These are phyloP conservation scores for Speoplatyrhinus poulsoni DNA, from an alignment of 2,113 vertebrate genomes.

Conservation along the genomic window DNA sequence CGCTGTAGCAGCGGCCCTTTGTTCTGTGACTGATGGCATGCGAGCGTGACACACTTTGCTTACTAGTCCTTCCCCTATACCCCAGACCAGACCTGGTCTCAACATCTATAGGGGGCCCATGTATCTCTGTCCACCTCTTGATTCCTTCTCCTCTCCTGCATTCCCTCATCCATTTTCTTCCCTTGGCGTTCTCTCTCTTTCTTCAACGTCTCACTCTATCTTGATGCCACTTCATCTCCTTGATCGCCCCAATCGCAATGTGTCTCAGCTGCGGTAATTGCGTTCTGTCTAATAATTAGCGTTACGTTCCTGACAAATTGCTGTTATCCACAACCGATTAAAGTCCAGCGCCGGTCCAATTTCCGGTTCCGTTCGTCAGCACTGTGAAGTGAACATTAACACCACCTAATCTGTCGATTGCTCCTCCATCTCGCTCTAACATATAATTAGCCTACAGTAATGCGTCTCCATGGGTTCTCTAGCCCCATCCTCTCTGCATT, in stretches of 20 bases:
- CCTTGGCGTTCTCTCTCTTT: not conserved
- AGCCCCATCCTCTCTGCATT: not conserved
- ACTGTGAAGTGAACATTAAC: not conserved
- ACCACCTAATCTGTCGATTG: not conserved
- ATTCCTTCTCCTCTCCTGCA: not conserved
- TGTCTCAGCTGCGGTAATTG: slow-evolving; percentile 43
- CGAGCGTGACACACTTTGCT: slow-evolving; percentile 43
- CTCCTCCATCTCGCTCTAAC: not conserved
- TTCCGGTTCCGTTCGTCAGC: not conserved
- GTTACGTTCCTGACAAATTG: slow-evolving; percentile 27
- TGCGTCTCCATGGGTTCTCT: not conserved
- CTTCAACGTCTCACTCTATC: slow-evolving; percentile 3
- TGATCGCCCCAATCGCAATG: slow-evolving; percentile 17
- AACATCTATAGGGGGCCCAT: slow-evolving; percentile 28
- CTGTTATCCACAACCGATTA: slow-evolving; percentile 31
- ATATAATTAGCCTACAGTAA: not conserved
- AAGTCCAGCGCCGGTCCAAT: slow-evolving; percentile 13
- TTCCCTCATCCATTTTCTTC: not conserved
- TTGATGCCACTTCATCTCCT: not conserved
- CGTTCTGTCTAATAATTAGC: slow-evolving; percentile 45
- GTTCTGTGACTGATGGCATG: slow-evolving; percentile 57
- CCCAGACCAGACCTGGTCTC: slow-evolving; percentile 27
- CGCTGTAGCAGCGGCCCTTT: slow-evolving; percentile 27
- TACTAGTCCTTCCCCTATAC: slow-evolving; percentile 22
- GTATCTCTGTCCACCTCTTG: slow-evolving; percentile 5